phyloP scores from a whole-genome alignment of 2,888 invertebrate genomes.

The Drosophila borborema region DNA sequence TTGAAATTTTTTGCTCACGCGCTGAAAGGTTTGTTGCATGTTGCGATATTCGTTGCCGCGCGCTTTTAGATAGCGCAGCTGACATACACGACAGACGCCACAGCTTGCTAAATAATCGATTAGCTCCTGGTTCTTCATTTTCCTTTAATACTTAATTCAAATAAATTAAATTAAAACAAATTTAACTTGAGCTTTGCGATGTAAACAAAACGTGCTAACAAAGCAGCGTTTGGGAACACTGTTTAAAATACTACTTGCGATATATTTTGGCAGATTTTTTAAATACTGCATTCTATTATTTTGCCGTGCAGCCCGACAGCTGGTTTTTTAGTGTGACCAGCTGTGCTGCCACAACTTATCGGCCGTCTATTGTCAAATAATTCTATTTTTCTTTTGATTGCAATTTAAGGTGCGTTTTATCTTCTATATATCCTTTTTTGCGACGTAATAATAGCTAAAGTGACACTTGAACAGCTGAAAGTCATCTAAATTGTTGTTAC shows the following conservation, averaged over 20 bases:
- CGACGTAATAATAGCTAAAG: not conserved
- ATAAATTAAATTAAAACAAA: conserved; percentile 5
- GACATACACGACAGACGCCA: conserved; percentile 90
- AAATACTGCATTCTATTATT: conserved; percentile 6
- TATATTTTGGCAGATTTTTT: not conserved
- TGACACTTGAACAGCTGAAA: fast-evolving
- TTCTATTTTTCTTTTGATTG: conserved; percentile 43
- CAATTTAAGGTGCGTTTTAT: conserved; percentile 54
- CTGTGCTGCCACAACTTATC: conserved; percentile 19
- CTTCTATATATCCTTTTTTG: not conserved
- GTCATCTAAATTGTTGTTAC: fast-evolving
- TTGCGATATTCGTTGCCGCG: conserved; percentile 87
- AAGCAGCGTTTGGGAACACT: conserved; percentile 3
- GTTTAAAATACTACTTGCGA: not conserved
- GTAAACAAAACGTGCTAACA: conserved; percentile 56
- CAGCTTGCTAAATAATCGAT: conserved; percentile 86
- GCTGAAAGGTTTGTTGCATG: conserved; percentile 85
- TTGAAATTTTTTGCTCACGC: conserved; percentile 85
- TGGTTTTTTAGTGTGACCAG: conserved; percentile 24
- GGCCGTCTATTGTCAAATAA: conserved; percentile 42
- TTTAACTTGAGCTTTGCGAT: conserved; percentile 16
- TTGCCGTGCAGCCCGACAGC: conserved; percentile 2
- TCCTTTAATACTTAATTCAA: conserved; percentile 19
- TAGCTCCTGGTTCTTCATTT: conserved; percentile 86
- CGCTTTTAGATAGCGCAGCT: conserved; percentile 89